These are phyloP conservation scores for Emydura subglobosa DNA, from an alignment of 2,113 vertebrate species.

Conservation along the genomic window DNA sequence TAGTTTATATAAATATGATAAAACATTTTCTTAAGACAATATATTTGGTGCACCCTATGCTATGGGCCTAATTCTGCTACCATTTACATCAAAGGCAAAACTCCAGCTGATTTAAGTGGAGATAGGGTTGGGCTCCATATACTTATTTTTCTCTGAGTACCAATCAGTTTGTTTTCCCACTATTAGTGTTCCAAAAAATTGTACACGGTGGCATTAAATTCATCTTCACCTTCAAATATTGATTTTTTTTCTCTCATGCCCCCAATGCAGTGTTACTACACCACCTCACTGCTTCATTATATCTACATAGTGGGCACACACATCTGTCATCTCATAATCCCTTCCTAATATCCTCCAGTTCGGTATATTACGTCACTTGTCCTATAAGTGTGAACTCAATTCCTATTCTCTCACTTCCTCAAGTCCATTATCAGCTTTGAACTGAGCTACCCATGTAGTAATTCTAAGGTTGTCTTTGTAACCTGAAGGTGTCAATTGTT, in stretches of 20 bases:
- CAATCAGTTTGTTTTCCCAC: background rate
- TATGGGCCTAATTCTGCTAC: background rate
- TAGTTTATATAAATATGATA: background rate
- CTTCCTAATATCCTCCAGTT: background rate
- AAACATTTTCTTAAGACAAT: background rate
- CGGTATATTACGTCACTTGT: background rate
- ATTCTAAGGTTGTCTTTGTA: background rate
- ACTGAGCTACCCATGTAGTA: background rate
- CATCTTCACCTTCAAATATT: background rate
- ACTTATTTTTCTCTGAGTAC: background rate
- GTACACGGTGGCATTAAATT: background rate
- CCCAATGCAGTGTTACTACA: background rate
- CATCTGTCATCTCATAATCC: accelerated
- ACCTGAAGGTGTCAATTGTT: background rate
- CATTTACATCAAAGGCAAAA: background rate
- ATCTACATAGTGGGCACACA: background rate
- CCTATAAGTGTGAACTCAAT: background rate
- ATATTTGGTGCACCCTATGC: background rate
- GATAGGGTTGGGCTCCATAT: background rate
- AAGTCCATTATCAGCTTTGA: background rate
- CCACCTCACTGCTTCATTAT: background rate
- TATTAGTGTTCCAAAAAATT: background rate
- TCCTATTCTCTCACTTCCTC: background rate
- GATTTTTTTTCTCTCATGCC: background rate
- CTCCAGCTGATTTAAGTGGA: background rate